Conservation (phyloP, 2,888 invertebrate species). For the Mactromeris polynyma region DNA sequence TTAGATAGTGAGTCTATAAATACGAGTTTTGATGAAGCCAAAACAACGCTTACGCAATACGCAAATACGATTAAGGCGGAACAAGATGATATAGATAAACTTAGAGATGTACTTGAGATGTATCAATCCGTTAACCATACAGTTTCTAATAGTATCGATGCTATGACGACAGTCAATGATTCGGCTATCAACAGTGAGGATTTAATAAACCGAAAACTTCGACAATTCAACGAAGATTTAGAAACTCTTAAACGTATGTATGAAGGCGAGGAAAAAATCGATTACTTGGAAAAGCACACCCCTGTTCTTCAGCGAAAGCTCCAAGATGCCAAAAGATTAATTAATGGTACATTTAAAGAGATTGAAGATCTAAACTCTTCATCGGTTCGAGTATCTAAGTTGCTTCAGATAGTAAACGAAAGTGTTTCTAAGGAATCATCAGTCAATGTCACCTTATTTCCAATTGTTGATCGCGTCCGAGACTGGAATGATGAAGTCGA, state of each 20-base stretch:
- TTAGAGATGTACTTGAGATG: not conserved
- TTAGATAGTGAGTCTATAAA: not conserved
- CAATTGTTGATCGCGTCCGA: not conserved
- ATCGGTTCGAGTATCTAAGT: not conserved
- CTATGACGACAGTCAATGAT: not conserved
- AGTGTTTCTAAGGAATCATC: not conserved
- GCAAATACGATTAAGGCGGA: not conserved
- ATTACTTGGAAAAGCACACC: slow-evolving; percentile 23
- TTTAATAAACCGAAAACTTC: not conserved
- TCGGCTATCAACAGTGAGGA: not conserved
- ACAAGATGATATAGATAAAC: not conserved
- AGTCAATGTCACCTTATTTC: not conserved
- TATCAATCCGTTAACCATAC: not conserved
- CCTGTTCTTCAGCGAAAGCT: slow-evolving; percentile 1
- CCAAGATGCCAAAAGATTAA: not conserved
- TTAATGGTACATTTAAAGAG: not conserved
- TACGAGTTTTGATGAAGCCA: not conserved
- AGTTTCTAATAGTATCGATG: not conserved
- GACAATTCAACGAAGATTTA: not conserved
- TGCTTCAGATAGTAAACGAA: not conserved
- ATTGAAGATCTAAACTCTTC: not conserved
- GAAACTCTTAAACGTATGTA: not conserved
- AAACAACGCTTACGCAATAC: not conserved
- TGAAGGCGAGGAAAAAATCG: slow-evolving; percentile 30
- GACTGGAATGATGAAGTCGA: not conserved